Conservation (phyloP, 2,113 vertebrate genomes). For the Cygnus atratus region DNA sequence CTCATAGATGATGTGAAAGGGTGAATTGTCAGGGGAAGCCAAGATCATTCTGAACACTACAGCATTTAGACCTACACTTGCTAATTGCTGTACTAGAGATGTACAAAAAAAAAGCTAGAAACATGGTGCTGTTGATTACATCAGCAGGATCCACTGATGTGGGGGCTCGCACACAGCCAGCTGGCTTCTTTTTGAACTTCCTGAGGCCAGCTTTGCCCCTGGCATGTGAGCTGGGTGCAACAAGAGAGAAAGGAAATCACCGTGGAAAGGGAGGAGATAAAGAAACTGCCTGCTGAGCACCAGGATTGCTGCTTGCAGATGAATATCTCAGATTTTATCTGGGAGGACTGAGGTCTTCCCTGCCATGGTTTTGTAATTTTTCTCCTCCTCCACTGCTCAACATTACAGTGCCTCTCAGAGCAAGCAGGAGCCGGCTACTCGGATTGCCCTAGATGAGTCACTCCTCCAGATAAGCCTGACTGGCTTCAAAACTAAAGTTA, state of each 20-base stretch:
- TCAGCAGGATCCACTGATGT: neutral
- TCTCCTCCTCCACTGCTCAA: conserved; percentile 7
- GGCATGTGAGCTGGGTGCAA: neutral
- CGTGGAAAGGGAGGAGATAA: neutral
- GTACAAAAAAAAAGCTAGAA: neutral
- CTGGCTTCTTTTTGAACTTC: conserved; percentile 6
- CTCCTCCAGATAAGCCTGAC: conserved; percentile 53
- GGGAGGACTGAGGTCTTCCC: conserved; percentile 4
- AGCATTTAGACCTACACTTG: neutral
- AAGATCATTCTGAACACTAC: neutral
- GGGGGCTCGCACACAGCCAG: neutral
- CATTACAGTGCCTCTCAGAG: neutral
- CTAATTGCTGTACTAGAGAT: neutral
- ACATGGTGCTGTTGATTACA: neutral
- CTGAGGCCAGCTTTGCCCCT: neutral
- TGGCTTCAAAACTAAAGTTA: conserved; percentile 59
- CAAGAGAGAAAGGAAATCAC: neutral
- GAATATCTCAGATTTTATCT: conserved; percentile 20
- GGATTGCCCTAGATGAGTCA: conserved; percentile 60
- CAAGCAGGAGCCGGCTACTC: conserved; percentile 20
- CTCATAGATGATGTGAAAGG: neutral
- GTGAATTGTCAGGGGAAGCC: neutral
- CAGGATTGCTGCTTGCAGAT: neutral
- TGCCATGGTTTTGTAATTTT: neutral
- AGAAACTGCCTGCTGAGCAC: neutral